Evolutionary conservation across 2,888 invertebrate genomes (phyloP), one percentile per base, ranked within the genome.

Genomic region (Pollenia angustigena): DNA sequence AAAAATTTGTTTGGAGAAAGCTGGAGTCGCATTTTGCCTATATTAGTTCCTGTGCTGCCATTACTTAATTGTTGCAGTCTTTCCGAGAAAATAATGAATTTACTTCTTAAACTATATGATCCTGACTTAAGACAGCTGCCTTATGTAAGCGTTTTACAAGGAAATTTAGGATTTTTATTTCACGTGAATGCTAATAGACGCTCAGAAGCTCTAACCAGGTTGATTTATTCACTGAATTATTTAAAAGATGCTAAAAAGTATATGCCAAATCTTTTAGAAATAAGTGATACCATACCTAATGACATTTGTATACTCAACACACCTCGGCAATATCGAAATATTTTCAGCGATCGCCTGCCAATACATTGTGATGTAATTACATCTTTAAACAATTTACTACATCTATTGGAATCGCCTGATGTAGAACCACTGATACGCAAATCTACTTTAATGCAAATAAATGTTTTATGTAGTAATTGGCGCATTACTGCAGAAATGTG

Each of bases 371-470:
- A 76, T 23, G 83, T 84, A 0, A n/a, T 82, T 0, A 16, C 58
- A 4, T 89, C 88, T 2, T 66, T 92, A 32, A 86, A 89, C 3
- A 89, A 91, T 44, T 81, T 93, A 18, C n/a, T 92, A 2, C 89
- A 90, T 6, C 74, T 93, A 54, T 83, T 93, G 14, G 88, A 90
- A 14, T 89, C 90, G 9, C 82, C 89, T 9, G 91, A 92, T 72
- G 82, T 93, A 3, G 91, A 92, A 48, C 91, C 92, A 1, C 69
- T 90, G 14, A 91, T 93, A 62, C 90, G 92, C 9, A 92, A 92
- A 83, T 92, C 93, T 0, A 89, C 92, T 0, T 85, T 92, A 4
- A 89, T 90, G 84, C 93, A 93, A 82, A 79, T 92, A 8, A 92
- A 92, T 87, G 90, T 92, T 2, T 85, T 93, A 85, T 90, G 92